These are phyloP conservation scores for Apodemia mormo DNA, from an alignment of 2,888 invertebrate genomes.

Conservation along the genomic window DNA sequence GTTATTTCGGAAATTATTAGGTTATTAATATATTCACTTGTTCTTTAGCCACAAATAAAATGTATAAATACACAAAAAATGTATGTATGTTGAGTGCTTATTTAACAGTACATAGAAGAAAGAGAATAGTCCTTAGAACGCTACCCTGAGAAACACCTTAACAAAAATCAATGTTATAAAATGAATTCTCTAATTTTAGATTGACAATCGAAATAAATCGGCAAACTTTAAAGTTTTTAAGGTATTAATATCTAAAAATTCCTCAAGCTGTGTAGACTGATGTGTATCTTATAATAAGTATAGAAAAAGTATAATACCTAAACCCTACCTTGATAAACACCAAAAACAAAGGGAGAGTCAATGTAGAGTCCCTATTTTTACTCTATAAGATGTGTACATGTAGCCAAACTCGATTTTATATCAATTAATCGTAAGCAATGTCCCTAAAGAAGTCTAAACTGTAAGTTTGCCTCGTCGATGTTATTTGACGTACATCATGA, in stretches of 20 bases:
- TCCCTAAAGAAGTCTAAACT: slow-evolving; percentile 3
- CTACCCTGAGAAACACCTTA: background rate
- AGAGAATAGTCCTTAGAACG: background rate
- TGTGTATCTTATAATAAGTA: background rate
- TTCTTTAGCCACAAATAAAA: no score
- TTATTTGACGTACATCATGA: slow-evolving; percentile 37
- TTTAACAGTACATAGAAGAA: background rate
- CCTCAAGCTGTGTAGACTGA: background rate
- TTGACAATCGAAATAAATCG: background rate
- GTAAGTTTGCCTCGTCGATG: slow-evolving; percentile 10
- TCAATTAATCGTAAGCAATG: background rate
- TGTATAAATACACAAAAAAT: no score
- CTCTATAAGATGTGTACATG: background rate
- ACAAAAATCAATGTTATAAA: no score
- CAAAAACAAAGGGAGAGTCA: slow-evolving; percentile 5
- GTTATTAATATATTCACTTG: no score
- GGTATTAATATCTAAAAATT: background rate
- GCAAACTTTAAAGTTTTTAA: background rate
- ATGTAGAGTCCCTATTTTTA: slow-evolving; percentile 10
- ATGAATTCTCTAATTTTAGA: no score
- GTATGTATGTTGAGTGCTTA: no score
- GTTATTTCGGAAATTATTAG: no score
- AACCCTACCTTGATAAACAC: slow-evolving; percentile 1
- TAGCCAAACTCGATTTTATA: slow-evolving; percentile 15
- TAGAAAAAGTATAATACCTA: slow-evolving; percentile 4